Evolutionary conservation across 2,888 invertebrate genomes (phyloP), one percentile per base, ranked within the genome.

Genomic region (Sisyra nigra): DNA sequence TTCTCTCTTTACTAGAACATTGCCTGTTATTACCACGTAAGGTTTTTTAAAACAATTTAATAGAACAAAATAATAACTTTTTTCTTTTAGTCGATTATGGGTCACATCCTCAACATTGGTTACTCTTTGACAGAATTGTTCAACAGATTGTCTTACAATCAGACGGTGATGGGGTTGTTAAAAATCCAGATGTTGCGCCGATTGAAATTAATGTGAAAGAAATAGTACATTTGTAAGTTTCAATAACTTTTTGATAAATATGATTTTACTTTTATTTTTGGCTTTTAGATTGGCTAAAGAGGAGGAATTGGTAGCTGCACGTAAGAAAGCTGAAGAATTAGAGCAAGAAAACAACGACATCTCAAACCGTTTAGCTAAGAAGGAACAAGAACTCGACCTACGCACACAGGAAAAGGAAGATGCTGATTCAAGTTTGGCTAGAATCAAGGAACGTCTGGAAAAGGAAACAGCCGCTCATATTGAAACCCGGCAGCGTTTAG

Each of bases 101-200:
- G 49, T 79, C 85, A 9, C 80, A 86, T 60, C 80, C 86, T 0
- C 91, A 92, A 55, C 86, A 93, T 59, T 97, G 96, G 94, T 63
- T 92, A 30, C 71, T 97, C 44, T 79, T 96, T 57, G 96, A 96
- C 63, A 78, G 94, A 48, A 82, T 97, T 46, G 80, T 87, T 14
- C 96, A 97, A 60, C 96, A 97, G 62, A 76, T 96, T 19, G 81
- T 91, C 38, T 66, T 94, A 40, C 94, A 94, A 63, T 80, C 71
- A 7, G 58, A 60, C 39, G 52, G 49, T 5, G 55, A 53, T 45
- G 54, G 53, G 35, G 44, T 42, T 13, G 48, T 52, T 60, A 76
- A 78, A 53, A 83, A 93, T 59, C 87, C 87, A 3, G 93, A 93
- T 55, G 76, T 85, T 10, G 74, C 86, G 0, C 85, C 89, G 0